Conservation (phyloP, 30 jellyfish, hydroid and myxozoan genomes). For the Chrysaora quinquecirrha region DNA sequence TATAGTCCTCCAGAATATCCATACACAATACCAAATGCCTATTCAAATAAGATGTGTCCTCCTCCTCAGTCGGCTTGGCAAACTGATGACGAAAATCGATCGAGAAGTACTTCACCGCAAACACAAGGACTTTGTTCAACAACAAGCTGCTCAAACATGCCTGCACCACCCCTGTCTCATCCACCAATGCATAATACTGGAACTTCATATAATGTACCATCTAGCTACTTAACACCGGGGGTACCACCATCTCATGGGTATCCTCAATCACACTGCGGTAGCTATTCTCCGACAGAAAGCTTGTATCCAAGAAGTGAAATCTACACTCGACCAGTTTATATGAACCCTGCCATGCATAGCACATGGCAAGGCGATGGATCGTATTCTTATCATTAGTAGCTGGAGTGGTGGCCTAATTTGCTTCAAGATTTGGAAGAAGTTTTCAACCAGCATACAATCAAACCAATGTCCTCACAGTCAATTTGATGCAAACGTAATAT, state of each 20-base stretch:
- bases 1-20: conserved; percentile 85
- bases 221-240: conserved; percentile 53
- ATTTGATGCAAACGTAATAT: too few species aligned
- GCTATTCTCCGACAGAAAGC: conserved; percentile 78
- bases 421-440: too few species aligned
- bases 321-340: conserved; percentile 55
- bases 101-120: conserved; percentile 81
- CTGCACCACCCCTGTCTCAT: conserved; percentile 92
- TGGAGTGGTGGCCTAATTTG: background rate
- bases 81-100: conserved; percentile 66
- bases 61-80: conserved; percentile 76
- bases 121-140: conserved; percentile 71
- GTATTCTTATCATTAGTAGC: conserved; percentile 61
- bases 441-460: too few species aligned
- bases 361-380: conserved; percentile 77
- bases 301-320: conserved; percentile 73
- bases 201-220: conserved; percentile 56
- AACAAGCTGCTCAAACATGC: conserved; percentile 59
- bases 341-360: conserved; percentile 71
- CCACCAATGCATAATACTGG: conserved; percentile 81
- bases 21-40: conserved; percentile 51
- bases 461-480: too few species aligned
- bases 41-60: conserved; percentile 56
- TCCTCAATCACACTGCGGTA: conserved; percentile 66
- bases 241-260: conserved; percentile 69